Evolutionary conservation across 2,888 invertebrate genomes (phyloP).

Genomic region (Nebria brevicollis): DNA sequence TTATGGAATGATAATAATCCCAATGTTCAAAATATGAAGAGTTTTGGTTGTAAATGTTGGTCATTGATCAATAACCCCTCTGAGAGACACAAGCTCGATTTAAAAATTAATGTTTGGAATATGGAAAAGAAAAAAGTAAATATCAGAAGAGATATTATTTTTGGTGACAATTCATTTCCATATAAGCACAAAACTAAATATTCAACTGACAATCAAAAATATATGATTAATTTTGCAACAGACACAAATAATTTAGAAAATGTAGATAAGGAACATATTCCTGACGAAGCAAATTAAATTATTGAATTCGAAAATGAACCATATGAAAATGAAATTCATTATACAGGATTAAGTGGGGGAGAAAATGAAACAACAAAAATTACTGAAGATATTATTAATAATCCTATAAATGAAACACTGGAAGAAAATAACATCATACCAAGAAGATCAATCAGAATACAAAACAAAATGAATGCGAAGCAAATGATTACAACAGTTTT

Average conservation of each 20-base stretch:
- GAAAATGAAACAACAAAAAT: background rate
- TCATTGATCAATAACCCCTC: background rate
- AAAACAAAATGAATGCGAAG: background rate
- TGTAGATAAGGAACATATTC: background rate
- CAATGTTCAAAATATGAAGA: background rate
- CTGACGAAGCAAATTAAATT: conserved; percentile 3
- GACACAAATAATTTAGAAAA: conserved; percentile 7
- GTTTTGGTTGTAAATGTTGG: conserved; percentile 14
- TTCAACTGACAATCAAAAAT: background rate
- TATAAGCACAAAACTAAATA: conserved; percentile 2
- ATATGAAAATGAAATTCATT: background rate
- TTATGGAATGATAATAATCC: background rate
- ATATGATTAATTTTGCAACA: conserved; percentile 15
- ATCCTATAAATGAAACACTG: too few relatives aligned
- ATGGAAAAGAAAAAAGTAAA: conserved; percentile 13
- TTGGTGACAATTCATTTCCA: background rate
- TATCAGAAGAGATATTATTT: conserved; percentile 14
- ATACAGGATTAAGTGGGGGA: conserved; percentile 10
- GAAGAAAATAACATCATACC: too few relatives aligned
- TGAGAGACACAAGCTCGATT: background rate
- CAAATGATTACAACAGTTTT: too few relatives aligned
- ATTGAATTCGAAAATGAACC: conserved; percentile 8
- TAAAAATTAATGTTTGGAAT: conserved; percentile 6
- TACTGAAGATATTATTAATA: too few relatives aligned
- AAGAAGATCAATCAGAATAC: background rate